Evolutionary conservation across 2,888 invertebrate genomes (phyloP).

Genomic region (Lasioglossum marginatum): DNA sequence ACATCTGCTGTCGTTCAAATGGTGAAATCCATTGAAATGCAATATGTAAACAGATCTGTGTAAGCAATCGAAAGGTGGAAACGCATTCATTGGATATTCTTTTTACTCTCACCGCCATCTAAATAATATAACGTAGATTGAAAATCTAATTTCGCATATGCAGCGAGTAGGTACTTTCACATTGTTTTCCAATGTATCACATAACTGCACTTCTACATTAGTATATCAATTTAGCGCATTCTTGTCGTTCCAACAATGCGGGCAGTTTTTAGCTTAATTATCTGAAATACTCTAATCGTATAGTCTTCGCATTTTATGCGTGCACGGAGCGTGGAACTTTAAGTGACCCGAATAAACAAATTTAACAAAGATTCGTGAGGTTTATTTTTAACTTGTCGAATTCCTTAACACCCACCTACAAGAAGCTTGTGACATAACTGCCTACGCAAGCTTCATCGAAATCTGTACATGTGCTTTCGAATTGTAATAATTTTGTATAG

Average conservation of each 20-base stretch:
- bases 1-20: not conserved
- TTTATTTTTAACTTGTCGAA: not conserved
- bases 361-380: not conserved
- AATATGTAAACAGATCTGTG: not conserved
- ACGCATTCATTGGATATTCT: not conserved
- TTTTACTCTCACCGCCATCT: not conserved
- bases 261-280: not conserved
- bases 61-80: not conserved
- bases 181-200: not conserved
- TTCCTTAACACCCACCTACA: not conserved
- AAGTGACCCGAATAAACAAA: not conserved
- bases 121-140: not conserved
- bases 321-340: not conserved
- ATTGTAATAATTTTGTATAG: not conserved
- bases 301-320: not conserved
- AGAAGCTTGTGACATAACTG: not conserved
- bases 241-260: not conserved
- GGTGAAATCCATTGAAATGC: not conserved
- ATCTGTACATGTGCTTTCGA: not conserved
- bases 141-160: not conserved
- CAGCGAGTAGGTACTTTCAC: not conserved
- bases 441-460: not conserved
- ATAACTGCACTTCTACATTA: not conserved
- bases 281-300: not conserved
- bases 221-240: not conserved